Base-by-base conservation (phyloP, 2,888 invertebrate species). In the Slavum lentiscoides region DNA sequence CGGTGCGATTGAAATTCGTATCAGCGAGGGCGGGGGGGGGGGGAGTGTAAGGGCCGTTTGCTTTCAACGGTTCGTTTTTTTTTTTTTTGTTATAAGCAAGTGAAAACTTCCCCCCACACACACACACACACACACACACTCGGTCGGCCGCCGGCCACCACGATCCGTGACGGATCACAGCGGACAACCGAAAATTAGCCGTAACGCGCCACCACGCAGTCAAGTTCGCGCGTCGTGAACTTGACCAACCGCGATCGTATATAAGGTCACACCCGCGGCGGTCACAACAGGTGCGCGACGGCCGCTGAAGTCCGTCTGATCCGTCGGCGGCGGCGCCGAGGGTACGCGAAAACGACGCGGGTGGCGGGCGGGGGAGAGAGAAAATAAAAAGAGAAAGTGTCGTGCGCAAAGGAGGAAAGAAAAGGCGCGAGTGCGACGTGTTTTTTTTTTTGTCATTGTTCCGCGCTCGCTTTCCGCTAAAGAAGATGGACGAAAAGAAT, bases 171-270 rank as follows among this genome's bases (percentile, higher is more conserved):
- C 43, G 43, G 72, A 8, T n/a, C 59, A 3, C 59, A 58, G 6
- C 59, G 43, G 21, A 62, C 23, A n/a, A 72, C 64, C 64, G 72
- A 69, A 80, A 80, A 80, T n/a, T 80, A 80, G 58, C 70, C 43
- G 43, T 66, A 72, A 72, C 58, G 49, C 37, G 58, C 80, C 80
- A 1, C 15, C 49, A 49, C 49, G 30, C 49, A 68, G 69, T 80
- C 80, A 80, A 80, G 80, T 72, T 15, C 49, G 61, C 23, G 55
- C 80, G 23, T 80, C 80, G 23, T 80, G 80, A 80, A 80, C 80
- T 80, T 80, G 80, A 80, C 80, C 80, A 72, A 64, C 55, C 55
- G 55, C 9, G 13, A 5, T 5, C 17, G 13, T 17, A 19, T 2
- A 62, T 68, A 58, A 77, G 69, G 69, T 77, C 70, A 55, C 62